Conservation (phyloP, 92 coral and sea anemone species). For the Palythoa heliodiscus region DNA sequence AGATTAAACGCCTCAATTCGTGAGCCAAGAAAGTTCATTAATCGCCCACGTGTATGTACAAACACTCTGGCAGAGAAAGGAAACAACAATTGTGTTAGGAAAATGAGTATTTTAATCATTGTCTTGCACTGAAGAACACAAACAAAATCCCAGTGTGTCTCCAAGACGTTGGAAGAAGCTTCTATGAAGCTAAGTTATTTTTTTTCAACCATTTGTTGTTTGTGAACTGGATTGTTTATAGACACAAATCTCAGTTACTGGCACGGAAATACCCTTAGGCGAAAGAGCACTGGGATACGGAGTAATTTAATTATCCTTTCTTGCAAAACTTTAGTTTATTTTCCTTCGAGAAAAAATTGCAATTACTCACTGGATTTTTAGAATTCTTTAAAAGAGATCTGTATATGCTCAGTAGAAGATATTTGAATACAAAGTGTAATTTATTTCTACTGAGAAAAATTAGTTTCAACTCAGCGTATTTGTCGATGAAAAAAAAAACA, state of each 20-base stretch:
- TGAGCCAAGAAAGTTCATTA: slow-evolving; percentile 25
- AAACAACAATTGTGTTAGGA: slow-evolving; percentile 9
- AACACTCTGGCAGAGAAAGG: slow-evolving; percentile 29
- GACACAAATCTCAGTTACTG: neutral
- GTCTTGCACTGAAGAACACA: neutral
- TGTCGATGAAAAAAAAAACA: no score
- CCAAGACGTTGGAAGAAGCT: neutral
- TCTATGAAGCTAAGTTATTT: neutral
- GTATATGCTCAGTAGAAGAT: neutral
- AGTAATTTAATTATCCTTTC: neutral
- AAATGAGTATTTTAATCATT: neutral
- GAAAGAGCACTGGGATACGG: neutral
- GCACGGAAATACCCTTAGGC: neutral
- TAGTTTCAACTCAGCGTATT: neutral
- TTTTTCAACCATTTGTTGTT: neutral
- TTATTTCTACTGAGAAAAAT: neutral
- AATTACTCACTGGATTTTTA: neutral
- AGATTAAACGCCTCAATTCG: slow-evolving; percentile 10
- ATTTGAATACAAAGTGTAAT: neutral
- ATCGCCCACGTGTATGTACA: slow-evolving; percentile 34
- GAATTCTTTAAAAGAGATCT: neutral
- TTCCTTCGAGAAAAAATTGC: neutral
- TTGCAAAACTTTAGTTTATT: neutral
- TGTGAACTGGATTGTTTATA: neutral
- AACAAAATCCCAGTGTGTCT: neutral